A percentile compares a stretch with the other conserved stretches of the same genome.
Conservation (phyloP, 2,888 invertebrate genomes). For the Caenorhabditis imperialis region DNA sequence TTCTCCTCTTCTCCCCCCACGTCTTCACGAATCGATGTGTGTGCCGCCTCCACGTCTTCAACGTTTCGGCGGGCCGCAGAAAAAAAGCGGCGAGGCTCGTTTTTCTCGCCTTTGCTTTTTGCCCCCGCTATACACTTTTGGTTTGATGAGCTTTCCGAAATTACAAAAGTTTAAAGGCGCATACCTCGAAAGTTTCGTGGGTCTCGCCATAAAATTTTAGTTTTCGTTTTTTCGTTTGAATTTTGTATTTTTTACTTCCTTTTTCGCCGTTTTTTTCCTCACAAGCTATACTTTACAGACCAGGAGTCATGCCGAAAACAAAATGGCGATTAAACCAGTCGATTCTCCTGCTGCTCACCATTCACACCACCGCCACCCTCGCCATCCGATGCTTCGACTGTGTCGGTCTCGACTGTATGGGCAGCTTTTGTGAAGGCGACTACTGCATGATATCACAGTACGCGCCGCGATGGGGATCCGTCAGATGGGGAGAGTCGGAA, state of each 20-base stretch:
- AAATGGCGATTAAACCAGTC: constrained; percentile 54
- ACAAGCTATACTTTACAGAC: constrained; percentile 25
- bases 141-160: background rate
- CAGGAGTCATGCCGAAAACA: constrained; percentile 34
- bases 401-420: constrained; percentile 71
- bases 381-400: constrained; percentile 75
- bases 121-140: constrained; percentile 29
- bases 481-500: constrained; percentile 67
- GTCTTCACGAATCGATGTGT: constrained; percentile 1
- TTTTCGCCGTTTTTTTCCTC: constrained; percentile 34
- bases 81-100: background rate
- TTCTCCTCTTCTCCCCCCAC: constrained; percentile 2
- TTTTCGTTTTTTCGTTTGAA: no score
- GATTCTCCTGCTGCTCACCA: constrained; percentile 28
- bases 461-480: constrained; percentile 74
- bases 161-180: no score
- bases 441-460: constrained; percentile 65
- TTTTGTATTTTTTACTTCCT: no score
- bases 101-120: constrained; percentile 39
- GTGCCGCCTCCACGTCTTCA: background rate
- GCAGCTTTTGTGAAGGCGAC: constrained; percentile 66
- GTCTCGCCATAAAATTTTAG: no score
- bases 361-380: constrained; percentile 18
- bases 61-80: background rate
- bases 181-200: no score